Evolutionary conservation across 35 echinoderm and acorn worm species (phyloP).

Genomic region (Apostichopus parvimensis): DNA sequence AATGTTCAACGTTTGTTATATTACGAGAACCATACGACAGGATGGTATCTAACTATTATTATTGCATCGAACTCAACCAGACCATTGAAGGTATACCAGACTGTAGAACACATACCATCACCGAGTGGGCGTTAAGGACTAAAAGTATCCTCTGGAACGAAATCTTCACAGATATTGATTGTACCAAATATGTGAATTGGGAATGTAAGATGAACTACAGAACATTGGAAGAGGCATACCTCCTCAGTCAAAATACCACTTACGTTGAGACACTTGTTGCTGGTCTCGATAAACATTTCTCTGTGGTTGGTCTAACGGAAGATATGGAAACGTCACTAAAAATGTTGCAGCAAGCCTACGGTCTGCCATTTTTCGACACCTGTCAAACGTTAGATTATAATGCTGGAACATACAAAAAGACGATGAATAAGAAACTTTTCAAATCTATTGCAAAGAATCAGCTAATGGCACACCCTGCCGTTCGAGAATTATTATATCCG

Average conservation of each 20-base stretch:
- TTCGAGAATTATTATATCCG: not conserved
- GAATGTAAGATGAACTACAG: not conserved
- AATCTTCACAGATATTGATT: slow-evolving; percentile 41
- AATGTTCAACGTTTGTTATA: slow-evolving; percentile 44
- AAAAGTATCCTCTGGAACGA: slow-evolving; percentile 51
- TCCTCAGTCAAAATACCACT: not conserved
- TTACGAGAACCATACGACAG: slow-evolving; percentile 40
- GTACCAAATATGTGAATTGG: not conserved
- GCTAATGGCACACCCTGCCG: not conserved
- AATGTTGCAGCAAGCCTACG: slow-evolving; percentile 33
- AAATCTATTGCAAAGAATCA: not conserved
- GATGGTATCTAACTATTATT: slow-evolving; percentile 45
- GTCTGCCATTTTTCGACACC: slow-evolving; percentile 17
- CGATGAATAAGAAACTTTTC: not conserved
- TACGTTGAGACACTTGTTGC: slow-evolving; percentile 5
- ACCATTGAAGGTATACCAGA: slow-evolving; percentile 10
- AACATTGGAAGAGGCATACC: not conserved
- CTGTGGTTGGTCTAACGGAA: slow-evolving; percentile 30
- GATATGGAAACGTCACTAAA: not conserved
- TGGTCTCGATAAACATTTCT: slow-evolving; percentile 45
- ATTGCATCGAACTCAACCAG: slow-evolving; percentile 25
- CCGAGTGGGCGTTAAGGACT: slow-evolving; percentile 3
- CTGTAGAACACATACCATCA: slow-evolving; percentile 29
- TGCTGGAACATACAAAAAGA: not conserved
- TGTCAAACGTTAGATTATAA: not conserved